Evolutionary conservation across 2,113 vertebrate genomes (phyloP).

Genomic region (Romanogobio albipinnatus): DNA sequence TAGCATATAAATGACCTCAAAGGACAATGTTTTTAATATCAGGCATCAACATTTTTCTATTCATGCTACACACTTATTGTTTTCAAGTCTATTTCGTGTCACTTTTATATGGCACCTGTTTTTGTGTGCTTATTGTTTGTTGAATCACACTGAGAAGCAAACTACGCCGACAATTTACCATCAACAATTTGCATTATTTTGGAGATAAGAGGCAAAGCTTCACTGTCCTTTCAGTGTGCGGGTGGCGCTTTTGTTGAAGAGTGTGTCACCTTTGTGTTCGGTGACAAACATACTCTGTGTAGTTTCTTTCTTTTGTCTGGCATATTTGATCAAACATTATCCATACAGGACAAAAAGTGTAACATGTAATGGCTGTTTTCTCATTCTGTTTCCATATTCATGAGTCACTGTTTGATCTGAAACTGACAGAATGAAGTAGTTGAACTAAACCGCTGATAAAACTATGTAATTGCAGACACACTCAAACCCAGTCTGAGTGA

Average conservation of each 20-base stretch:
- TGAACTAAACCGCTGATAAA: neutral
- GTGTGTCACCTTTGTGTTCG: constrained; percentile 1
- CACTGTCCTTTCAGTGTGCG: neutral
- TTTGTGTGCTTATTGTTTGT: constrained; percentile 1
- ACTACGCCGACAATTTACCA: neutral
- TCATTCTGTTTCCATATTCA: neutral
- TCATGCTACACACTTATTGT: neutral
- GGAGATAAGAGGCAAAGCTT: constrained; percentile 12
- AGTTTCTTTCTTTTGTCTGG: neutral
- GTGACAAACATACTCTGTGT: neutral
- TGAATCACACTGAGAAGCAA: neutral
- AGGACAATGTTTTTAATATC: neutral
- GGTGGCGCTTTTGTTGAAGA: constrained; percentile 3
- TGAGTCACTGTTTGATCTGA: constrained; percentile 12
- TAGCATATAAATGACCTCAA: neutral
- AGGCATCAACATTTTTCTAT: neutral
- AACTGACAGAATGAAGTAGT: neutral
- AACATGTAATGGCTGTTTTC: neutral
- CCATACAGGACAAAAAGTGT: neutral
- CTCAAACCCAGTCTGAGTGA: neutral
- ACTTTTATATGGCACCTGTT: neutral
- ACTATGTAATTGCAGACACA: neutral
- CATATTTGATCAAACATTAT: neutral
- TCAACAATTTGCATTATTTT: constrained; percentile 33
- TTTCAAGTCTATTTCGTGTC: neutral